Conservation (phyloP, 2,113 vertebrate genomes). For the Cichladusa arquata region DNA sequence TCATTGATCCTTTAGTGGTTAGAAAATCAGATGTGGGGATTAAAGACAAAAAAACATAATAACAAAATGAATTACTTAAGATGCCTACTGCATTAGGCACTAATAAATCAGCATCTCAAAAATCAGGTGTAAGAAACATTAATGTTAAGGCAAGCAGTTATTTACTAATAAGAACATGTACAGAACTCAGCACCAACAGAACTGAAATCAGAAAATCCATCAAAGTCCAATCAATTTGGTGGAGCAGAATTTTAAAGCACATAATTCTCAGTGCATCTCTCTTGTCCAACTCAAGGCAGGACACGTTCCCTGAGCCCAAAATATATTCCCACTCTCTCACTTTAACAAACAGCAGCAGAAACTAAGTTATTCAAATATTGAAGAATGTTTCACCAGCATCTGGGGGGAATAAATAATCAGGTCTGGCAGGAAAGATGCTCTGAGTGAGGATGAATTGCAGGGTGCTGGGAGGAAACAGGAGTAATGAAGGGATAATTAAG, state of each 20-base stretch:
- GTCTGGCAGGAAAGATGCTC: not conserved
- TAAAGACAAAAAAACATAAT: not conserved
- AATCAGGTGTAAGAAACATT: not conserved
- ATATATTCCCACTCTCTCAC: not conserved
- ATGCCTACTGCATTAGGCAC: not conserved
- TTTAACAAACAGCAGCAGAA: not conserved
- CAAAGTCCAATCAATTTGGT: accelerated
- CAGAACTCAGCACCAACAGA: not conserved
- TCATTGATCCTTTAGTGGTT: not conserved
- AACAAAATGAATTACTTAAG: not conserved
- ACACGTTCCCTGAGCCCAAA: not conserved
- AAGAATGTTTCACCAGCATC: not conserved
- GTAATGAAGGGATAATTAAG: not conserved
- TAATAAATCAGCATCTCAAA: not conserved
- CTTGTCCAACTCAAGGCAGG: not conserved
- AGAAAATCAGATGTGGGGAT: not conserved
- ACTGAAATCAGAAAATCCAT: not conserved
- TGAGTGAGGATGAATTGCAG: not conserved
- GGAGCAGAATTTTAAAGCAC: not conserved
- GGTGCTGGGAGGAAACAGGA: not conserved
- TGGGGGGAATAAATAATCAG: not conserved
- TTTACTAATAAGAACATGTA: not conserved
- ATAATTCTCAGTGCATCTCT: not conserved
- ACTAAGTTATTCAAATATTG: not conserved
- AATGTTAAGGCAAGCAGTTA: not conserved